These are phyloP conservation scores for Dysmachus trigonus DNA, from an alignment of 2,888 invertebrate species.

Conservation along the genomic window DNA sequence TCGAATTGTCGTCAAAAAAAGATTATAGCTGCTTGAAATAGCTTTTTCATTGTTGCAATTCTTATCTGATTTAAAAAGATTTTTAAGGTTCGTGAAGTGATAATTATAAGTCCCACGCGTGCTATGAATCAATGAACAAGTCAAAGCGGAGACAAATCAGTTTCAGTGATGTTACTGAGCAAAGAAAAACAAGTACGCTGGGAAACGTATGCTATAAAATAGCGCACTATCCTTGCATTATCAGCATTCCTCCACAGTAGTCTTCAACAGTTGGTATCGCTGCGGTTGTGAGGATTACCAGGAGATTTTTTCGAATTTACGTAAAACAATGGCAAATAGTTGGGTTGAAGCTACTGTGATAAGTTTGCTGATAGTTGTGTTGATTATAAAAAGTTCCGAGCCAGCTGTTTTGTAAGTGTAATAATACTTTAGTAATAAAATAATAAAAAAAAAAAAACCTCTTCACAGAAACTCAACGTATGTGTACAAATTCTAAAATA, in stretches of 20 bases:
- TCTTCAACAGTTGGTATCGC: background rate
- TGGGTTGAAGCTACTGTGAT: background rate
- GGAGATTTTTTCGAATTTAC: background rate
- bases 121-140: background rate
- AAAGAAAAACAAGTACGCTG: background rate
- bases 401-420: background rate
- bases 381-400: background rate
- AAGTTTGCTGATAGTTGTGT: background rate
- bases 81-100: background rate
- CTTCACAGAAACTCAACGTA: background rate
- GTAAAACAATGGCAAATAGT: background rate
- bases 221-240: background rate
- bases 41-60: background rate
- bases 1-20: background rate
- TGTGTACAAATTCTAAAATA: no score
- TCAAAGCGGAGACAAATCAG: background rate
- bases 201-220: background rate
- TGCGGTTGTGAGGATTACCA: background rate
- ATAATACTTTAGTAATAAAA: background rate
- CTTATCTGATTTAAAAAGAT: background rate
- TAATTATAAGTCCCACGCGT: background rate
- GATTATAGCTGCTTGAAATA: background rate
- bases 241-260: background rate
- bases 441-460: background rate
- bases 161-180: background rate